A percentile compares a stretch with the other conserved stretches of the same genome.
These are phyloP conservation scores for Zalophus californianus DNA, from an alignment of 2,797 vertebrate species.

Conservation along the genomic window DNA sequence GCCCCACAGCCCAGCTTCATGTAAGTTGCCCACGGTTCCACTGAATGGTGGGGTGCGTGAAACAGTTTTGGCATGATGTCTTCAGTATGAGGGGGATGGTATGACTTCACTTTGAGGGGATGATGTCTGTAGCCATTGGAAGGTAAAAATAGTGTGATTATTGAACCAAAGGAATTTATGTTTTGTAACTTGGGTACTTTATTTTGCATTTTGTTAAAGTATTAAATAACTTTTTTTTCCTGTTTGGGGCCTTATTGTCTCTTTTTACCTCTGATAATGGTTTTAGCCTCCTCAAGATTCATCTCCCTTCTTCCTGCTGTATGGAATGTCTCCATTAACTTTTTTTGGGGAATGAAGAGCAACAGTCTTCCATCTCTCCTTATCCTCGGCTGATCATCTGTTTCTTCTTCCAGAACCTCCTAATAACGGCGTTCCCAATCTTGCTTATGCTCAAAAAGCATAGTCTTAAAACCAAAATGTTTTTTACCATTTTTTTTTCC, in stretches of 20 bases:
- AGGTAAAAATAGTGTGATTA: conserved; percentile 63
- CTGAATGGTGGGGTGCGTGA: not conserved
- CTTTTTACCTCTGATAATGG: conserved; percentile 8
- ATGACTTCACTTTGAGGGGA: conserved; percentile 49
- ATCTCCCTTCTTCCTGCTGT: not conserved
- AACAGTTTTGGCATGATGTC: conserved; percentile 41
- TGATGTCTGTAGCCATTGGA: conserved; percentile 59
- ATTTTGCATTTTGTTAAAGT: conserved; percentile 78
- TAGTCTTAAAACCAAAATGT: not conserved
- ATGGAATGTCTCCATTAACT: not conserved
- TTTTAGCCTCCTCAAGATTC: not conserved
- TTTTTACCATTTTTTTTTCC: not conserved
- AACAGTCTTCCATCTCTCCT: not conserved
- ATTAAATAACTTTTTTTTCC: conserved; percentile 81
- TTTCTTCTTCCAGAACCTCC: conserved; percentile 34
- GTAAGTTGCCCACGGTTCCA: not conserved
- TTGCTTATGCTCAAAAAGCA: conserved; percentile 21
- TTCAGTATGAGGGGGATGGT: conserved; percentile 8
- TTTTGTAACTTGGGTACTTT: conserved; percentile 81
- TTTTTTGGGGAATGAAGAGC: not conserved
- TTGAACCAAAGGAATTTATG: conserved; percentile 80
- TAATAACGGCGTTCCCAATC: not conserved
- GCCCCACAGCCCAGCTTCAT: not conserved
- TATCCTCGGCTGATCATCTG: not conserved
- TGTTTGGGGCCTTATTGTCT: conserved; percentile 62